Percentiles rank a stretch among this genome's conserved stretches.
These are phyloP conservation scores for Actinemys pallida DNA, from an alignment of 2,113 vertebrate genomes.

Conservation along the genomic window DNA sequence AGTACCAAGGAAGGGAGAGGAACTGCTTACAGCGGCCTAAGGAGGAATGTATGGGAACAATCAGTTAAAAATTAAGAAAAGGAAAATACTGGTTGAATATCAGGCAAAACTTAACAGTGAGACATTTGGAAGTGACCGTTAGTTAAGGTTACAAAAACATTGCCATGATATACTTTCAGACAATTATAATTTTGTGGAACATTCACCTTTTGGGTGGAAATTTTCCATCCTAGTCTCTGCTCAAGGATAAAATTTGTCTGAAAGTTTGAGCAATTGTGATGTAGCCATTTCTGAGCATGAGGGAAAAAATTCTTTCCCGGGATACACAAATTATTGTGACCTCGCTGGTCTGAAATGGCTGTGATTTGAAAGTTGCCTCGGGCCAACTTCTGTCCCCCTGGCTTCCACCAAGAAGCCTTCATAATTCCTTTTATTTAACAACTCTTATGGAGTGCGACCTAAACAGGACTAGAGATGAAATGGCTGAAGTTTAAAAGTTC, in stretches of 20 bases:
- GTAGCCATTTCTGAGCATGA: neutral
- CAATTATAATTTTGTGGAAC: neutral
- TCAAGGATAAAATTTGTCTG: neutral
- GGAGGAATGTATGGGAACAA: neutral
- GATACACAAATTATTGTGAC: neutral
- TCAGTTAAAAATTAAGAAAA: neutral
- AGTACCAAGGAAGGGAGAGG: slow-evolving; percentile 10
- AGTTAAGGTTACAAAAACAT: neutral
- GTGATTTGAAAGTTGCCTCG: neutral
- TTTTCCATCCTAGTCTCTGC: neutral
- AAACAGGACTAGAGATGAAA: neutral
- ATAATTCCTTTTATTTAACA: neutral
- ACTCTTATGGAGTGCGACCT: neutral
- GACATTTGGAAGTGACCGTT: neutral
- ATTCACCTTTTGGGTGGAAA: neutral
- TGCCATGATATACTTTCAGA: neutral
- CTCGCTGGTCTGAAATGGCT: neutral
- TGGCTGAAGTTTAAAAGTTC: neutral
- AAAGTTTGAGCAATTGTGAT: neutral
- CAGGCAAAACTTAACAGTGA: neutral
- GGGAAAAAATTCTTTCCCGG: neutral
- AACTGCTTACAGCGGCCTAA: neutral
- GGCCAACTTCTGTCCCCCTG: neutral
- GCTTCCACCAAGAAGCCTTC: neutral
- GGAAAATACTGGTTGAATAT: neutral